Percentiles rank a stretch among this genome's conserved stretches.
These are phyloP conservation scores for Diloba caeruleocephala DNA, from an alignment of 2,888 invertebrate species.

Conservation along the genomic window DNA sequence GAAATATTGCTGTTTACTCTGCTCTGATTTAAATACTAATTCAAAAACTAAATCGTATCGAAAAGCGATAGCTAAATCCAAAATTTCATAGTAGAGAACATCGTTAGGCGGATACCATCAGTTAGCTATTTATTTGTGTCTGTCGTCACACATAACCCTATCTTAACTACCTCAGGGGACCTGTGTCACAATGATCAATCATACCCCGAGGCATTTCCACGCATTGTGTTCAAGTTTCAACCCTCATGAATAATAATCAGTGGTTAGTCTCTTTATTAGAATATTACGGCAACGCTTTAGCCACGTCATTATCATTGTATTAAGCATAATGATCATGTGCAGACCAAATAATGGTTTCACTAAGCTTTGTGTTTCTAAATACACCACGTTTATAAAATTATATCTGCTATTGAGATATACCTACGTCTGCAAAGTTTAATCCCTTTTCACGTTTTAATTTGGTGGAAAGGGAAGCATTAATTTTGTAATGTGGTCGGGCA, in stretches of 20 bases:
- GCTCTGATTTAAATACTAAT: neutral
- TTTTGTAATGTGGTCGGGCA: conserved; percentile 13
- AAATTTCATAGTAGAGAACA: conserved; percentile 29
- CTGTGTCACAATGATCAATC: conserved; percentile 67
- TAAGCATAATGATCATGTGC: conserved; percentile 46
- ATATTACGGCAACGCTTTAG: conserved; percentile 56
- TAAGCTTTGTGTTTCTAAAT: conserved; percentile 39
- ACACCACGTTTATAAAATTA: conserved; percentile 15
- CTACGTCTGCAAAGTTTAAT: conserved; percentile 2
- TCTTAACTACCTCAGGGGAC: conserved; percentile 58
- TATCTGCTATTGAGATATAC: conserved; percentile 20
- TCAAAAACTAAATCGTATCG: conserved; percentile 19
- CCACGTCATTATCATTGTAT: conserved; percentile 58
- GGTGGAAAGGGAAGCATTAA: conserved; percentile 14
- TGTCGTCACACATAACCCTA: conserved; percentile 57
- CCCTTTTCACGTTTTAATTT: conserved; percentile 23
- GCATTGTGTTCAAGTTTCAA: conserved; percentile 52
- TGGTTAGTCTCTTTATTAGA: conserved; percentile 52
- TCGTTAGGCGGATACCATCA: conserved; percentile 31
- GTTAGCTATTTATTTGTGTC: conserved; percentile 55
- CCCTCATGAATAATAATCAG: conserved; percentile 71
- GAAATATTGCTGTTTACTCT: too few relatives aligned
- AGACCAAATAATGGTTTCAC: conserved; percentile 28
- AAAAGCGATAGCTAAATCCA: conserved; percentile 17
- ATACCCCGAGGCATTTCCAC: conserved; percentile 55